Conservation (phyloP, 1,140 invertebrate species). For the Cherax quadricarinatus region DNA sequence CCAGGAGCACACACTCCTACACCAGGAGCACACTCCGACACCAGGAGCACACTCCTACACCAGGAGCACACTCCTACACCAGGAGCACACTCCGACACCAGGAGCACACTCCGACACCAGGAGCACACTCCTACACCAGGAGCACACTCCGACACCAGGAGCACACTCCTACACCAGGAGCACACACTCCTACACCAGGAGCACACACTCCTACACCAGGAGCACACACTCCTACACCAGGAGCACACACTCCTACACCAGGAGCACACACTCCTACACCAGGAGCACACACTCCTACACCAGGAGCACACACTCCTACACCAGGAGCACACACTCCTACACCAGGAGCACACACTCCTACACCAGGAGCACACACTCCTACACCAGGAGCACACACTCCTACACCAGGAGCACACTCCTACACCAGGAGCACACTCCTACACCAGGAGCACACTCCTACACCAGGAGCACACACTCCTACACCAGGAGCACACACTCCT, state of each 20-base stretch:
- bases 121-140: neutral
- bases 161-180: neutral
- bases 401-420: no score
- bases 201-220: neutral
- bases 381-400: neutral
- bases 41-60: neutral
- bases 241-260: neutral
- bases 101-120: no score
- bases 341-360: neutral
- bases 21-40: neutral
- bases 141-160: no score
- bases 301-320: no score
- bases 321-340: neutral
- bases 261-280: no score
- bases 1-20: neutral
- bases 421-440: neutral
- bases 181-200: no score
- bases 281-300: neutral
- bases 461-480: no score
- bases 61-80: no score
- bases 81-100: neutral
- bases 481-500: slow-evolving; percentile 84
- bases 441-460: no score
- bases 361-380: no score
- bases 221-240: no score